Evolutionary conservation across 2,888 invertebrate species (phyloP), one percentile per base, ranked within the genome.

Genomic region (Horisme vitalbata): DNA sequence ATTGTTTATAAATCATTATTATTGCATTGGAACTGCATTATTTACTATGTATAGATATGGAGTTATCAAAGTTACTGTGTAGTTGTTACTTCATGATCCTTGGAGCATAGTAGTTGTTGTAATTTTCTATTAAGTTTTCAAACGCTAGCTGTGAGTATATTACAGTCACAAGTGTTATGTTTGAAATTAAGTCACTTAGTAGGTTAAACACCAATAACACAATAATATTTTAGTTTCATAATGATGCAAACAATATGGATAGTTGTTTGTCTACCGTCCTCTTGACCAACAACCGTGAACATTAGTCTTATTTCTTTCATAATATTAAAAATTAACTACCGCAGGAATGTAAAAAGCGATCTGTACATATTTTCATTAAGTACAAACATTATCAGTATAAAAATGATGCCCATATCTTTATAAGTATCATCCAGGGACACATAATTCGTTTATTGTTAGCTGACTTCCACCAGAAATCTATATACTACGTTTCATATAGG

Each of bases 81-180:
- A 77, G 75, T 75, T 71, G 73, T 71, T 74, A 75, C 66, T 75
- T 73, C 72, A 78, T 70, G 59, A 68, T 72, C 68, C 71, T 70
- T 69, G 65, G 67, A 65, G 63, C 64, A 44, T 51, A 47, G 69
- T 75, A 77, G 63, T 75, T 74, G 69, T 77, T 80, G 73, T 75
- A 65, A 73, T 69, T 72, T 73, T 74, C 61, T 74, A 70, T 79
- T 82, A 76, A 52, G 75, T 80, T 83, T 64, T 73, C 61, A 65
- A 75, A 77, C 71, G 83, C 80, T 83, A 84, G 80, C 71, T 72
- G 71, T 75, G 70, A 34, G 52, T 45, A 39, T 11, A 30, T 37
- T 37, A 41, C 37, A 35, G 13, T 46, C 48, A 38, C 23, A 31
- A 23, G 36, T 21, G 37, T 45, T 50, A 15, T 41, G 45, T 41